Conservation (phyloP, 2,888 invertebrate genomes). For the Acleris cristana region DNA sequence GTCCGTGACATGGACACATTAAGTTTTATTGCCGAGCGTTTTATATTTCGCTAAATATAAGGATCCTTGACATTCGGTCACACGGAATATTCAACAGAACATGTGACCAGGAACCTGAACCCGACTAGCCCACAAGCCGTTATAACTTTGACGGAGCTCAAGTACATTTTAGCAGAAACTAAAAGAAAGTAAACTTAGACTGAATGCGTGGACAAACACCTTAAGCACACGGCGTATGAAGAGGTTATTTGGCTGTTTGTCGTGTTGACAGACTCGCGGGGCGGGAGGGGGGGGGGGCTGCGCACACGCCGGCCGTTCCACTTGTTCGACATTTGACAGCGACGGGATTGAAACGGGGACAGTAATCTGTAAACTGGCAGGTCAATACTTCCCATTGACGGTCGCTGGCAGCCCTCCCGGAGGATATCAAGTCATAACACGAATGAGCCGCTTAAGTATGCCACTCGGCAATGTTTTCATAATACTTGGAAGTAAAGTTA, state of each 20-base stretch:
- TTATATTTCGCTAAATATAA: constrained; percentile 32
- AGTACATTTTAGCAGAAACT: constrained; percentile 48
- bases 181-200: constrained; percentile 53
- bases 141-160: constrained; percentile 42
- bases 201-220: constrained; percentile 53
- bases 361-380: constrained; percentile 35
- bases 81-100: constrained; percentile 22
- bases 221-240: constrained; percentile 28
- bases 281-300: constrained; percentile 7
- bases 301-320: constrained; percentile 19
- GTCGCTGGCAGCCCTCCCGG: constrained; percentile 16
- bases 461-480: constrained; percentile 29
- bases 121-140: constrained; percentile 42
- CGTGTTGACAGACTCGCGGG: constrained; percentile 14
- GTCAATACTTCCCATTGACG: constrained; percentile 26
- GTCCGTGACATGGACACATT: constrained; percentile 35
- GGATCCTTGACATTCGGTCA: constrained; percentile 35
- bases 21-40: constrained; percentile 33
- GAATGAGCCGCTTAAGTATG: constrained; percentile 22
- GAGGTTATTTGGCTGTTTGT: constrained; percentile 32
- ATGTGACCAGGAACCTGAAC: constrained; percentile 14
- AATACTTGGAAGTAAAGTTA: constrained; percentile 17
- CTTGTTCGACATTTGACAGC: constrained; percentile 32
- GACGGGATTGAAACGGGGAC: constrained; percentile 7
- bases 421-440: constrained; percentile 1